Evolutionary conservation across 2,797 vertebrate species (phyloP), one percentile per base, ranked within the genome.

Genomic region (Gymnothorax javanicus): DNA sequence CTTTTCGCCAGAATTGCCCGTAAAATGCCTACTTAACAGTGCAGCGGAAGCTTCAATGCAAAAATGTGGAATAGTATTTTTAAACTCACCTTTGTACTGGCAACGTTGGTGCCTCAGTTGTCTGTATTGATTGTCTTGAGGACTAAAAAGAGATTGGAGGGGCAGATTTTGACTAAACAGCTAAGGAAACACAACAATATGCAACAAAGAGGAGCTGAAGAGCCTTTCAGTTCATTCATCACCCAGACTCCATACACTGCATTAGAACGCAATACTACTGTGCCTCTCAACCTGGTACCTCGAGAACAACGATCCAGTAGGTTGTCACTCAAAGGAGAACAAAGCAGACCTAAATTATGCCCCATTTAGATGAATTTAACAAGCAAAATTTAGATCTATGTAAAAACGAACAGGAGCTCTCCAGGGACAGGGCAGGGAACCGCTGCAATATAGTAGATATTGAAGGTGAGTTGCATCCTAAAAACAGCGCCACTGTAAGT

Each of bases 71-170:
- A 79, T 3, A 50, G 6, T 0, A 77, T 15, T 17, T 2, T 6
- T 2, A 73, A 82, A 88, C 83, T 89, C 93, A 96, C 96, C 96
- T 96, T 92, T 90, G 85, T 90, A 94, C 91, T 27, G 94, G 90
- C 87, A 91, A 91, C 79, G 92, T 90, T 84, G 87, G 73, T 82
- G 82, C 86, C 84, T 95, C 94, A 85, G 92, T 90, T 88, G 93
- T 89, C 52, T 92, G 91, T 0, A 92, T 91, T 73, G 95, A 95
- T 92, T 93, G 94, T 94, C 94, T 94, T 88, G 91, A 89, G 58
- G 93, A 93, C 96, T 97, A 77, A 17, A n/a, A 73, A 77, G 86
- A 27, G 13, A 62, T 23, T 12, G n/a, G 27, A 23, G 12, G 17
- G 17, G 27, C 11, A 54, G 54, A 84, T 67, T 67, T 2, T 67